These are phyloP conservation scores for Gavialis gangeticus DNA, from an alignment of 2,113 vertebrate species.

Conservation along the genomic window DNA sequence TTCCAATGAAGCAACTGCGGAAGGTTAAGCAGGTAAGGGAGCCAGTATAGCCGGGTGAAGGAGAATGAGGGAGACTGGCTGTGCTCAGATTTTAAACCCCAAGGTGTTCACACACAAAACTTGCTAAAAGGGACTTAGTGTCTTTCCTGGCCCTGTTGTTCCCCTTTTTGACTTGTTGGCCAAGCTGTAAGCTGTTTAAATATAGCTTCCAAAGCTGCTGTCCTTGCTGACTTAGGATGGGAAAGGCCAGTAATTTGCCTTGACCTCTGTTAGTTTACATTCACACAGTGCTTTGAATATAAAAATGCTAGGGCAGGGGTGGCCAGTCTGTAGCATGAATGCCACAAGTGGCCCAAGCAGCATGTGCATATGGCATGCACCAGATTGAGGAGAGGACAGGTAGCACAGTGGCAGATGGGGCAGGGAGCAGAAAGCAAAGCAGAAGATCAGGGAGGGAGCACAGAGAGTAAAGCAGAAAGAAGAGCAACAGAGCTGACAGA, in stretches of 20 bases:
- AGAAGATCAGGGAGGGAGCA: too few species aligned
- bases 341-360: too few species aligned
- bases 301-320: neutral
- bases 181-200: neutral
- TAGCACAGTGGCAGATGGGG: too few species aligned
- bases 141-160: neutral
- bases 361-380: too few species aligned
- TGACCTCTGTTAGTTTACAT: neutral
- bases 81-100: neutral
- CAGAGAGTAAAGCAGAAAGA: too few species aligned
- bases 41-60: accelerated
- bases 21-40: conserved; percentile 84
- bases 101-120: neutral
- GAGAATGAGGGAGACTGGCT: neutral
- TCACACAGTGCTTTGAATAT: neutral
- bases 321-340: too few species aligned
- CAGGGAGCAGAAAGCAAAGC: too few species aligned
- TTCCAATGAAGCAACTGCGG: conserved; percentile 79
- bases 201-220: neutral
- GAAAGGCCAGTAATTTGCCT: neutral
- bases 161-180: neutral
- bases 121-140: neutral
- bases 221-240: neutral
- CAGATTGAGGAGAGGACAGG: too few species aligned
- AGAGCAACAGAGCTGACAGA: too few species aligned